Evolutionary conservation across 2,888 invertebrate genomes (phyloP), one percentile per base, ranked within the genome.

Genomic region (Orchestes rusci): DNA sequence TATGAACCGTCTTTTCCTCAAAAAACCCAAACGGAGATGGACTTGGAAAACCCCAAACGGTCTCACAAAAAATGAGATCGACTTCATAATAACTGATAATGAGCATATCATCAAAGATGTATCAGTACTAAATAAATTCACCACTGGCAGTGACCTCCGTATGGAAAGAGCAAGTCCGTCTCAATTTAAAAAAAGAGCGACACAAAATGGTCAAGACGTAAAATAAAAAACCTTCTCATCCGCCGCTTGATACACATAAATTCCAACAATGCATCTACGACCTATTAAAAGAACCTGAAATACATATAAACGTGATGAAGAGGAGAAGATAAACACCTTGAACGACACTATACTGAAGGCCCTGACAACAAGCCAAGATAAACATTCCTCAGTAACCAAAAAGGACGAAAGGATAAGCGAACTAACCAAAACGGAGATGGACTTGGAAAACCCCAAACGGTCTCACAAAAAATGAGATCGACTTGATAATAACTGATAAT

Each of bases 21-120:
- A 44, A 32, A 43, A 46, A 37, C 29, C 36, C 10, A 30, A 27
- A 32, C 32, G 29, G 15, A 45, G 16, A 29, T 45, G 45, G 34
- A 45, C 40, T 16, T 42, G 23, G 27, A 42, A 32, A 31, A 38
- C 28, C 27, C 29, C 39, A 39, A 33, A 41, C 17, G 35, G 29
- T 15, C 13, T 23, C 8, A 41, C 33, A 43, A 46, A 37, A 37
- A 43, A 43, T 27, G 37, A 23, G 23, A 23, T 23, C 23, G 23
- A 10, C 23, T 23, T 23, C 10, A 23, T 23, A 23, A 23, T 10
- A 44, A 17, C 20, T n/a, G 12, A 20, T 19, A 36, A 10, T 36
- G 20, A 36, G 12, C 31, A 30, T 30, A 30, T 30, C 31, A 30
- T 30, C 31, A 30, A 30, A 12, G 31, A 30, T 30, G 31, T 30